Percentiles rank a stretch among this genome's conserved stretches.
phyloP scores from a whole-genome alignment of 2,797 vertebrate genomes.

The Gymnoscopelus microlampas region DNA sequence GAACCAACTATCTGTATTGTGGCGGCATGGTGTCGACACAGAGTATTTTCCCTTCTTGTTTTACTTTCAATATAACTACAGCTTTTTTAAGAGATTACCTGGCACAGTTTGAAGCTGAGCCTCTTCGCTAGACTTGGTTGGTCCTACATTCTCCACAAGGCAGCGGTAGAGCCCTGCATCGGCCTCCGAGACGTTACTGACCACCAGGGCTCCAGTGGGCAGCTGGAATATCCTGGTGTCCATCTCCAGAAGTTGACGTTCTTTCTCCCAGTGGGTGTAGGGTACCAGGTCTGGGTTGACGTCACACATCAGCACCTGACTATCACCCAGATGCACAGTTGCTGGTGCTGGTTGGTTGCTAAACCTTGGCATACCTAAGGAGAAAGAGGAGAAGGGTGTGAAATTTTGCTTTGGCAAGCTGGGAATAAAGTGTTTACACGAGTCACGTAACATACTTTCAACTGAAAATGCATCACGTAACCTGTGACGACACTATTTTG shows the following conservation, averaged over 20 bases:
- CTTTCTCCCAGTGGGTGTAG: slow-evolving; percentile 90
- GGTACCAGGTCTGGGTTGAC: slow-evolving; percentile 87
- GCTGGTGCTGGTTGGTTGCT: slow-evolving; percentile 85
- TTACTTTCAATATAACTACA: too few species aligned
- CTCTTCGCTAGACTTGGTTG: slow-evolving; percentile 91
- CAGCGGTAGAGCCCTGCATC: slow-evolving; percentile 92
- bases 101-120: slow-evolving; percentile 86
- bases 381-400: slow-evolving; percentile 1
- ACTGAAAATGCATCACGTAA: too few species aligned
- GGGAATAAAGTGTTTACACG: too few species aligned
- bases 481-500: too few species aligned
- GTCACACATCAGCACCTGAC: slow-evolving; percentile 87
- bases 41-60: too few species aligned
- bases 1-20: background rate
- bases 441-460: too few species aligned
- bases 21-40: too few species aligned
- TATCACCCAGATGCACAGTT: slow-evolving; percentile 80
- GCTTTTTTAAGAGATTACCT: slow-evolving; percentile 72
- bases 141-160: slow-evolving; percentile 85
- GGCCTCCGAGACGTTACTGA: slow-evolving; percentile 86
- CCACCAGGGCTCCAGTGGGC: slow-evolving; percentile 86
- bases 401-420: slow-evolving; percentile 7
- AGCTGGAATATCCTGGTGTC: slow-evolving; percentile 81
- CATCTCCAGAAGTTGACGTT: slow-evolving; percentile 79
- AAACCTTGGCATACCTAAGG: slow-evolving; percentile 89